These are phyloP conservation scores for Phrynosoma platyrhinos DNA, from an alignment of 2,113 vertebrate genomes.

Conservation along the genomic window DNA sequence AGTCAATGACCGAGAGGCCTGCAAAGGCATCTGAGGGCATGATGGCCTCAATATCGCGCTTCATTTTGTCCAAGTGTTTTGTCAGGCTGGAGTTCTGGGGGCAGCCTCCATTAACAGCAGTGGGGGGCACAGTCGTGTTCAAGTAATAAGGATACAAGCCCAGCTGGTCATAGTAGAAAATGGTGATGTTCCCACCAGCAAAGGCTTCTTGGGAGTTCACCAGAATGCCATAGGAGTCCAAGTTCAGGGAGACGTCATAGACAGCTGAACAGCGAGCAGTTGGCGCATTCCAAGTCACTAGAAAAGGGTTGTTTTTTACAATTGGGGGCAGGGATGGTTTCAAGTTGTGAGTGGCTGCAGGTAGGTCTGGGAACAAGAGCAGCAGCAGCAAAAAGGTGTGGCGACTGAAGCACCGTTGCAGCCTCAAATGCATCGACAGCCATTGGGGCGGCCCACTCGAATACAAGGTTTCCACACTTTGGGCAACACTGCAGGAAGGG, in stretches of 20 bases:
- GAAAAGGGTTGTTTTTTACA: slow-evolving; percentile 78
- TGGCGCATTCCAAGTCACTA: slow-evolving; percentile 85
- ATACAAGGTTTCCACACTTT: not conserved
- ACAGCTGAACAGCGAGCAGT: slow-evolving; percentile 81
- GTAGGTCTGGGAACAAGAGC: slow-evolving; percentile 56
- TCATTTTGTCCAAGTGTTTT: slow-evolving; percentile 77
- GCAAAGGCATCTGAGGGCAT: slow-evolving; percentile 75
- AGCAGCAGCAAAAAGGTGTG: slow-evolving; percentile 11
- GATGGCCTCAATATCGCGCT: slow-evolving; percentile 70
- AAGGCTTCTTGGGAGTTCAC: slow-evolving; percentile 83
- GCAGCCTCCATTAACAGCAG: slow-evolving; percentile 73
- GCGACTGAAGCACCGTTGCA: not conserved
- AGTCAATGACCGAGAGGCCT: slow-evolving; percentile 85
- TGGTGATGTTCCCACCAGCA: slow-evolving; percentile 81
- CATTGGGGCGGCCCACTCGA: not conserved
- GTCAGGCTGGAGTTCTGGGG: slow-evolving; percentile 80
- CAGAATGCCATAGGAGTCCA: slow-evolving; percentile 81
- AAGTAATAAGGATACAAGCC: slow-evolving; percentile 83
- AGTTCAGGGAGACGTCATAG: slow-evolving; percentile 69
- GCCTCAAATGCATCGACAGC: not conserved
- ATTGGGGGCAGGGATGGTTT: slow-evolving; percentile 70
- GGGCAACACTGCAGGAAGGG: not conserved
- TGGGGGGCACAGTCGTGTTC: slow-evolving; percentile 31
- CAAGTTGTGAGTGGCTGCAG: slow-evolving; percentile 27
- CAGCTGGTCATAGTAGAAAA: slow-evolving; percentile 84